These are phyloP conservation scores for Epinephelus lanceolatus DNA, from an alignment of 2,113 vertebrate genomes.

Conservation along the genomic window DNA sequence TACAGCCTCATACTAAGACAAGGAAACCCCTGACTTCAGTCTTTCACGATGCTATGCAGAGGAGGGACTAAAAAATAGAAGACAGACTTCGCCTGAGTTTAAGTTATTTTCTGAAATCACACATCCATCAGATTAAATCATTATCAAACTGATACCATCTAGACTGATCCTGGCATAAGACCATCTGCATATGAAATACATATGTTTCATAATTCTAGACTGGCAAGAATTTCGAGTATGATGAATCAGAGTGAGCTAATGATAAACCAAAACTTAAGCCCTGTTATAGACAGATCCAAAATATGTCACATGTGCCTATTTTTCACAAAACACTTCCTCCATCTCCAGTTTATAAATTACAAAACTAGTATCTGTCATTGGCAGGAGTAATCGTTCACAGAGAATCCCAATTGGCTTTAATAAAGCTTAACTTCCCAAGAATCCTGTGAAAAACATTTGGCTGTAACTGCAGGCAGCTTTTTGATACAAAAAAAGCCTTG, in stretches of 20 bases:
- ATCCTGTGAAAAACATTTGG: constrained; percentile 37
- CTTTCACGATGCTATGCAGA: neutral
- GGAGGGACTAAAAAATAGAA: neutral
- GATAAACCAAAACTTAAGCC: neutral
- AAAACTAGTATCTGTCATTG: neutral
- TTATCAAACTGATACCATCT: neutral
- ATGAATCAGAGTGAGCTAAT: constrained; percentile 12
- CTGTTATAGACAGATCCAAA: neutral
- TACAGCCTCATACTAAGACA: neutral
- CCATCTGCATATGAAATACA: neutral
- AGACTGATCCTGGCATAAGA: neutral
- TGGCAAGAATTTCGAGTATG: neutral
- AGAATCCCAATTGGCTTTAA: constrained; percentile 9
- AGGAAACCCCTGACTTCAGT: neutral
- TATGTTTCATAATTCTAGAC: neutral
- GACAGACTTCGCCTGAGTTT: neutral
- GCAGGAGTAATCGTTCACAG: neutral
- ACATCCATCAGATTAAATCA: neutral
- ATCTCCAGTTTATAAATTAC: neutral
- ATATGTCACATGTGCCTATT: constrained; percentile 1
- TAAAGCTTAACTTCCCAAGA: constrained; percentile 13
- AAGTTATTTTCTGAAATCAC: neutral
- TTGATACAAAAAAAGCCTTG: constrained; percentile 9
- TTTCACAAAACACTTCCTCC: constrained; percentile 5
- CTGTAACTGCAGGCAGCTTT: constrained; percentile 17